These are phyloP conservation scores for Ceramica pisi DNA, from an alignment of 2,888 invertebrate species.

Conservation along the genomic window DNA sequence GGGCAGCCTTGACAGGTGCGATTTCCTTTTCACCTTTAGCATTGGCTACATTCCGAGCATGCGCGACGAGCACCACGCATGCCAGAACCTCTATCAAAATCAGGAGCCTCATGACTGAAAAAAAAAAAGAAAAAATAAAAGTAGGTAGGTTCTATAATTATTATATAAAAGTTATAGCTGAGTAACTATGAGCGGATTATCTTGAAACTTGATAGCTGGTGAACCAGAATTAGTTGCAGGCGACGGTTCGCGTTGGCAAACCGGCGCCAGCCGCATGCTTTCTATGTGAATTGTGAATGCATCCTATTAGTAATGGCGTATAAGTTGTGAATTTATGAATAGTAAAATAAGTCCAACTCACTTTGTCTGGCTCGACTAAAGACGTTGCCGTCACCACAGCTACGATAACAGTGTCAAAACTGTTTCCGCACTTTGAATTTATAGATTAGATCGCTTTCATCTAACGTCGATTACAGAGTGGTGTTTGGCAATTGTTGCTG, in stretches of 20 bases:
- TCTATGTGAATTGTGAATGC: neutral
- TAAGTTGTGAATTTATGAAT: neutral
- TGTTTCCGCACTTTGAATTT: conserved; percentile 85
- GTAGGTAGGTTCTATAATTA: no score
- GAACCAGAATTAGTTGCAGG: neutral
- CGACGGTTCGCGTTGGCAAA: no score
- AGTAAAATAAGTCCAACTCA: conserved; percentile 41
- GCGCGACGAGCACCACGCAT: conserved; percentile 74
- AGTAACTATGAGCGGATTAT: neutral
- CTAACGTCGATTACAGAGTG: conserved; percentile 85
- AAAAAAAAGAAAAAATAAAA: conserved; percentile 8
- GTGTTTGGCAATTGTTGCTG: conserved; percentile 88
- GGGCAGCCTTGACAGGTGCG: conserved; percentile 60
- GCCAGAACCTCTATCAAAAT: conserved; percentile 77
- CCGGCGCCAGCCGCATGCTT: neutral
- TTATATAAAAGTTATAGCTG: no score
- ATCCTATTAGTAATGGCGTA: neutral
- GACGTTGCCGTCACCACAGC: conserved; percentile 73
- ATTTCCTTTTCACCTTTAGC: conserved; percentile 74
- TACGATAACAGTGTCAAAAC: conserved; percentile 82
- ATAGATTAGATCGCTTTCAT: conserved; percentile 89
- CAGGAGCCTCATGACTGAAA: conserved; percentile 82
- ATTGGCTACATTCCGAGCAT: conserved; percentile 79
- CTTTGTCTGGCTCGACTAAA: conserved; percentile 67
- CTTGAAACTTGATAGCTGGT: neutral